Base-by-base conservation (phyloP, 2,113 vertebrate species). In the Chaetodon auriga region DNA sequence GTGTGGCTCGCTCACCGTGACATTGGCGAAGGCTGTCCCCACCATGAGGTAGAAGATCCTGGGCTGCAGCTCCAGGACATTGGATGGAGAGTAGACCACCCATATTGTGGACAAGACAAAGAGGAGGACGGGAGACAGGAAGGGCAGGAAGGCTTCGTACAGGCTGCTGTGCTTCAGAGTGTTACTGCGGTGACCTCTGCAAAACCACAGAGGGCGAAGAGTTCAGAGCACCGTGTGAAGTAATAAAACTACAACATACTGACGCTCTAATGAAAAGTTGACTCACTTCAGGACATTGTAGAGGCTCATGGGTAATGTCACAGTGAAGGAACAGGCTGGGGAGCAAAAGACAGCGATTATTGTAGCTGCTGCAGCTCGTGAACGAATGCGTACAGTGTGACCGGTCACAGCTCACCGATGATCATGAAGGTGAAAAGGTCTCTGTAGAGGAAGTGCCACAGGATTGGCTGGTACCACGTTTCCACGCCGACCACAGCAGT, bases 361-460 rank as follows among this genome's bases (percentile, higher is more conserved):
- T 46, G 15, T 3, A 38, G 19, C 45, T 46, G 76, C 19, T 41
- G 53, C 10, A 7, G 11, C 2, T 7, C 49, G 11, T 14, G 7
- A 75, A 82, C n/a, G 3, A 46, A 35, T 38, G 12, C 2, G 45
- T 48, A 41, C 1, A 4, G 55, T 71, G 21, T 0, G 45, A 53
- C n/a, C 38, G 46, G 68, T 68, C 60, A 30, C 41, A 35, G 18
- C 98, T 97, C 95, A 99, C 98, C 97, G 75, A 99, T 92, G 90
- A 99, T 99, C 98, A 99, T 97, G 73, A 97, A 60, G 87, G 95
- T 97, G 95, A 99, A 99, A 88, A 99, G 93, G 94, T 99, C 98
- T 95, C 97, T 96, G 92, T 99, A 99, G 88, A 97, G 96, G 92
- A 99, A 93, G 93, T 94, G 96, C 94, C 96, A 97, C 84, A 97